phyloP scores from a whole-genome alignment of 2,888 invertebrate genomes.

The Tricholauxania praeusta region DNA sequence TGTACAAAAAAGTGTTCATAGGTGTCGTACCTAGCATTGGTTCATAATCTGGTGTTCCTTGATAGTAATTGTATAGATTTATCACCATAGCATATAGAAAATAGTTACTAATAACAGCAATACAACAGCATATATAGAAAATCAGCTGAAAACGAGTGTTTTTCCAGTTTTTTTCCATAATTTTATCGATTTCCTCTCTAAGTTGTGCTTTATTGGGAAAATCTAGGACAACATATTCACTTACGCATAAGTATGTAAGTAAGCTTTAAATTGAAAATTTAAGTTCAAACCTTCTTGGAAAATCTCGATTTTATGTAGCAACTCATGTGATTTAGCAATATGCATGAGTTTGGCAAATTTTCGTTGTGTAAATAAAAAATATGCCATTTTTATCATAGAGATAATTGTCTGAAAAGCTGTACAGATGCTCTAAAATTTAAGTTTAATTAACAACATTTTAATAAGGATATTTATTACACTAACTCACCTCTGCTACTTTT shows the following conservation, averaged over 20 bases:
- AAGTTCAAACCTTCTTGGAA: conserved; percentile 46
- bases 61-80: conserved; percentile 51
- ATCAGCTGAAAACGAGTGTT: conserved; percentile 53
- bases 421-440: conserved; percentile 48
- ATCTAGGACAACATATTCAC: conserved; percentile 45
- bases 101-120: conserved; percentile 51
- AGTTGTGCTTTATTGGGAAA: conserved; percentile 48
- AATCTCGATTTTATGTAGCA: conserved; percentile 53
- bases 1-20: neutral
- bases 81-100: conserved; percentile 48
- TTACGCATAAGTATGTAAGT: neutral
- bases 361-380: conserved; percentile 52
- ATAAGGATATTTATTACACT: neutral
- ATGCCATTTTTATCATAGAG: conserved; percentile 53
- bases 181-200: conserved; percentile 48
- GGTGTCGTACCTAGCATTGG: conserved; percentile 53
- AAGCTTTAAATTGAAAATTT: neutral
- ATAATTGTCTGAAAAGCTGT: conserved; percentile 51
- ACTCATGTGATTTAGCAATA: conserved; percentile 51
- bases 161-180: conserved; percentile 54
- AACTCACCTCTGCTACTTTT: conserved; percentile 52
- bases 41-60: conserved; percentile 46
- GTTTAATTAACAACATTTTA: conserved; percentile 34
- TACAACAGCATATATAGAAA: conserved; percentile 52
- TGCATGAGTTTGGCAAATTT: conserved; percentile 51